Base-by-base conservation (phyloP, 2,888 invertebrate genomes). In the Aphelenchoides bicaudatus region DNA sequence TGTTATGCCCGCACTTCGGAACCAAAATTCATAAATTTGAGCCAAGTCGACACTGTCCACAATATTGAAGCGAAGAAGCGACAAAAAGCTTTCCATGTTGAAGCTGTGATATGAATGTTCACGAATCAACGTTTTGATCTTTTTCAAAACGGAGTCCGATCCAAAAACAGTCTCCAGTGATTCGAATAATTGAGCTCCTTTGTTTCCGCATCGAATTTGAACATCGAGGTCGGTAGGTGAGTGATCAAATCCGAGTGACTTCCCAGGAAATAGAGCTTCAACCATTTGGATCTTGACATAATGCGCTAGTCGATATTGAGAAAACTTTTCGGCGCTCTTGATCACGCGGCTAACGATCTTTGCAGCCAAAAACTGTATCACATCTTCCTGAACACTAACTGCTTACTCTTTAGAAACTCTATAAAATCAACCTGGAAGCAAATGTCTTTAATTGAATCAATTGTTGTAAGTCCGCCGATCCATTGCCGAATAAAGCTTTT, bases 201-300 rank as follows among this genome's bases (percentile, higher is more conserved):
- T 76, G 34, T 71, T 58, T 48, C 70, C 72, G 56, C 76, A 76
- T 47, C 70, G 73, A 13, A 67, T 67, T 29, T 59, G 58, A 6
- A 76, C 72, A 71, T 74, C 52, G 66, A 25, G 63, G 66, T 59
- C 39, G 65, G 59, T 34, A 61, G 65, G 46, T 38, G 57, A 6
- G 70, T 65, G 10, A 60, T 52, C n/a, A 61, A 54, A 6, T 59
- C 59, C 39, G 13, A 73, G 61, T 1, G 72, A 63, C 38, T 71
- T 68, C 3, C 57, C 61, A 1, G 69, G 70, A 28, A 74, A 56
- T 46, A 73, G 69, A 46, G 71, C 66, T 51, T 74, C 75, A n/a
- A 73, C 74, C 43, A 76, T 53, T 49, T 74, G 74, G 21, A 74
- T 67, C 37, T 71, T 69, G 3, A 76, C 68, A 53, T 75, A 76